phyloP scores from a whole-genome alignment of 2,113 vertebrate genomes.

The Epinephelus fuscoguttatus region DNA sequence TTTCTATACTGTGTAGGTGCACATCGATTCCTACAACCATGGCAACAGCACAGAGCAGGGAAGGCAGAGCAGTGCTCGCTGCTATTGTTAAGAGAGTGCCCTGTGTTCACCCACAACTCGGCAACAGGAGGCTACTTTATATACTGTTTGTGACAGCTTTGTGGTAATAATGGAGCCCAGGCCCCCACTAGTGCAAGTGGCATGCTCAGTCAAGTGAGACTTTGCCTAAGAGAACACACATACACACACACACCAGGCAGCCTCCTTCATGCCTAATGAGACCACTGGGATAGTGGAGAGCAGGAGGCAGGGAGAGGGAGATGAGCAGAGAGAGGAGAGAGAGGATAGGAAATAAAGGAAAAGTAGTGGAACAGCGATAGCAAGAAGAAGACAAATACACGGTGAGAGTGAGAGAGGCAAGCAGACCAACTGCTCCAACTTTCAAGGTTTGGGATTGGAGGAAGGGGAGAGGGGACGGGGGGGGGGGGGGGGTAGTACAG shows the following conservation, averaged over 20 bases:
- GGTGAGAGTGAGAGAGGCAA: constrained; percentile 17
- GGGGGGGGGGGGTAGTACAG: not conserved
- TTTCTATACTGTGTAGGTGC: not conserved
- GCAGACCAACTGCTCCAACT: constrained; percentile 34
- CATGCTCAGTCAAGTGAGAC: constrained; percentile 82
- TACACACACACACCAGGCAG: constrained; percentile 51
- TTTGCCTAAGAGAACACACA: constrained; percentile 67
- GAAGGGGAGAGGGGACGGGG: not conserved
- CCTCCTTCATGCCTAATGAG: constrained; percentile 77
- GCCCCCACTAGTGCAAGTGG: constrained; percentile 75
- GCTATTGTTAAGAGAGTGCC: constrained; percentile 52
- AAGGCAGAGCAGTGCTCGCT: constrained; percentile 25
- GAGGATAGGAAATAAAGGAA: constrained; percentile 49
- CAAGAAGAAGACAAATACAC: constrained; percentile 34
- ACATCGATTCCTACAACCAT: constrained; percentile 16
- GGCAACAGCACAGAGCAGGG: constrained; percentile 12
- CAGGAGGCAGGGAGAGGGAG: constrained; percentile 61
- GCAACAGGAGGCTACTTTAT: constrained; percentile 77
- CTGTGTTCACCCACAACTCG: constrained; percentile 58
- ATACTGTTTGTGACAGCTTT: constrained; percentile 81
- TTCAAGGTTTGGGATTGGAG: constrained; percentile 45
- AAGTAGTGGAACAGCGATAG: constrained; percentile 21
- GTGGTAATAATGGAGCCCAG: constrained; percentile 80
- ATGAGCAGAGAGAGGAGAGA: constrained; percentile 35
- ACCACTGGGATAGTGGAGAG: constrained; percentile 72